phyloP scores from a whole-genome alignment of 2,888 invertebrate species.

The Eilema depressum region DNA sequence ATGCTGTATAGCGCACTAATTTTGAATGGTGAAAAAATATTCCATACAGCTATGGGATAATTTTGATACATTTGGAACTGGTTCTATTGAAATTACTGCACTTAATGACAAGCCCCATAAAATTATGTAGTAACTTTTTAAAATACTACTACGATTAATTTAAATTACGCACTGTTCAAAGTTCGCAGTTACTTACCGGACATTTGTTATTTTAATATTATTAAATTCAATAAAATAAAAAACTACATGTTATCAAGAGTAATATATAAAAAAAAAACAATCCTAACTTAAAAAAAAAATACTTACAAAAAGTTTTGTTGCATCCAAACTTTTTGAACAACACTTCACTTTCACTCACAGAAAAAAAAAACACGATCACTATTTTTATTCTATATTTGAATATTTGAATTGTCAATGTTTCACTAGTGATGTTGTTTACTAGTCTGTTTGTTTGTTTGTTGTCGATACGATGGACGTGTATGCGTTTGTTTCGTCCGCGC shows the following conservation, averaged over 20 bases:
- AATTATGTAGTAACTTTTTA: not conserved
- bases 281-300: conserved; percentile 9
- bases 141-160: not conserved
- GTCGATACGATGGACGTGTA: conserved; percentile 31
- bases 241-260: not conserved
- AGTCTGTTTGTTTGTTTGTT: conserved; percentile 13
- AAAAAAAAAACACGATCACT: conserved; percentile 28
- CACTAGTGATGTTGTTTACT: conserved; percentile 40
- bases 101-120: too few relatives aligned
- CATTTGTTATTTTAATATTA: not conserved
- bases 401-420: conserved; percentile 16
- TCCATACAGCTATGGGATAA: too few relatives aligned
- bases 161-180: not conserved
- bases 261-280: not conserved
- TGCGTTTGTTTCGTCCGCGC: conserved; percentile 67
- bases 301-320: conserved; percentile 61
- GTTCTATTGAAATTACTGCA: too few relatives aligned
- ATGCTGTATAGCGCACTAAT: too few relatives aligned
- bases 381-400: not conserved
- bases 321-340: conserved; percentile 59
- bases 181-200: not conserved
- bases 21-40: too few relatives aligned
- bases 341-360: conserved; percentile 50
- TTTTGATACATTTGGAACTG: too few relatives aligned
- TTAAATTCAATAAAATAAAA: not conserved